phyloP scores from a whole-genome alignment of 2,113 vertebrate species.

The Ceyx melanurus region DNA sequence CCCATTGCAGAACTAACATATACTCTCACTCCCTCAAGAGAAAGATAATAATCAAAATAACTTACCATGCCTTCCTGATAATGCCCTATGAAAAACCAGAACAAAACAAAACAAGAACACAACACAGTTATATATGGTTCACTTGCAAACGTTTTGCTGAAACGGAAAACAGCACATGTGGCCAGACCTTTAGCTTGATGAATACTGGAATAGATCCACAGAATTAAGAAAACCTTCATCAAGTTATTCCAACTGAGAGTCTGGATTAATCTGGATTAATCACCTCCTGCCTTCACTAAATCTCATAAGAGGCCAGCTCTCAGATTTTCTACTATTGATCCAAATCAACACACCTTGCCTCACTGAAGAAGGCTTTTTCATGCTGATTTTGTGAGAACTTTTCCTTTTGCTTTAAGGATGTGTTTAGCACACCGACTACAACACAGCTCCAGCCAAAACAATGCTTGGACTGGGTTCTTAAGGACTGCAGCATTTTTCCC shows the following conservation, averaged over 20 bases:
- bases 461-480: neutral
- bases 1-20: neutral
- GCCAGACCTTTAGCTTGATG: neutral
- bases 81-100: constrained; percentile 76
- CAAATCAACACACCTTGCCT: neutral
- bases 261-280: neutral
- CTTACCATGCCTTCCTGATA: constrained; percentile 95
- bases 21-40: neutral
- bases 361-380: neutral
- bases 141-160: neutral
- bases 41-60: constrained; percentile 17
- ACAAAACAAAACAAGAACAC: neutral
- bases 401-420: neutral
- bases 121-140: neutral
- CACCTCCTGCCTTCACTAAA: neutral
- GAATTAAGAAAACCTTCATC: neutral
- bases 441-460: neutral
- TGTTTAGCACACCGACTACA: neutral
- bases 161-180: neutral
- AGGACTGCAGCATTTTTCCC: neutral
- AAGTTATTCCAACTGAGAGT: neutral
- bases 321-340: neutral
- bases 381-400: neutral
- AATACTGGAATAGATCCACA: neutral
- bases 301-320: neutral